A percentile compares a stretch with the other conserved stretches of the same genome.
Evolutionary conservation across 2,113 vertebrate species (phyloP).

Genomic region (Pelusios castaneus): DNA sequence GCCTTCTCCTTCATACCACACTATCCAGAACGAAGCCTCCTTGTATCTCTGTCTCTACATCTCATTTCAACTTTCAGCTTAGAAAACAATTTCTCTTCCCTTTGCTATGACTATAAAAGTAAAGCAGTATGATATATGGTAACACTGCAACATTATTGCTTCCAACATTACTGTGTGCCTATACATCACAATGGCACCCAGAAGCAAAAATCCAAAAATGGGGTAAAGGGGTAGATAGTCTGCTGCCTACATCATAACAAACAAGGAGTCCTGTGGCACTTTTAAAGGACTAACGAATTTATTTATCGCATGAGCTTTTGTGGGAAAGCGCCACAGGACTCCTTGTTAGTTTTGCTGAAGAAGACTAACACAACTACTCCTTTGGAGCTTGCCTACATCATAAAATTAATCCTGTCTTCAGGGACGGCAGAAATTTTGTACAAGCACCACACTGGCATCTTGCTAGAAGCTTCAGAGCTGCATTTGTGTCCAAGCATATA

Average conservation of each 20-base stretch:
- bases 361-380: too few relatives aligned
- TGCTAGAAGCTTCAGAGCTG: not conserved
- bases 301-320: too few relatives aligned
- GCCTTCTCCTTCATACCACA: not conserved
- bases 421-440: not conserved
- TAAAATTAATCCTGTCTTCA: not conserved
- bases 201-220: not conserved
- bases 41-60: not conserved
- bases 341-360: too few relatives aligned
- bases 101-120: not conserved
- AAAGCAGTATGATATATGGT: not conserved
- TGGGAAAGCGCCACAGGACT: too few relatives aligned
- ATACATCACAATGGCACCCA: fast-evolving
- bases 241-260: not conserved
- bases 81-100: not conserved
- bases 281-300: too few relatives aligned
- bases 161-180: fast-evolving
- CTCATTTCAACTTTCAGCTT: not conserved
- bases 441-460: not conserved
- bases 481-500: not conserved
- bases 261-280: too few relatives aligned
- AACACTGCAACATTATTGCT: not conserved
- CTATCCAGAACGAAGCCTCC: not conserved
- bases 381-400: not conserved
- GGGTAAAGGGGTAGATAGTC: not conserved